Evolutionary conservation across 2,113 vertebrate species (phyloP).

Genomic region (Pycnonotus jocosus): DNA sequence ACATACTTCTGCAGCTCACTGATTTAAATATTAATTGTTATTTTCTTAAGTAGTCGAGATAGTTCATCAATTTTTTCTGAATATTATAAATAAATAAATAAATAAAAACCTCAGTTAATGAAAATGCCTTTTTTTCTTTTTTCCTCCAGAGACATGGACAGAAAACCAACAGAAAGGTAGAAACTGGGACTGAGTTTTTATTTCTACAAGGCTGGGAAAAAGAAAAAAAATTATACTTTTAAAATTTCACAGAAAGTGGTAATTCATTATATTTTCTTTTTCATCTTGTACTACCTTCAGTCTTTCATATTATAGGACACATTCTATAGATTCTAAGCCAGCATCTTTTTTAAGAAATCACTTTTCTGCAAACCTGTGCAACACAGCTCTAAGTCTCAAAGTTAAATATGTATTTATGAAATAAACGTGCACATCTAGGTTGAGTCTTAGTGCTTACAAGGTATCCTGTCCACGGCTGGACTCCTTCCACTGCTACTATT

Average conservation of each 20-base stretch:
- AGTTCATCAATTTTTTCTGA: background rate
- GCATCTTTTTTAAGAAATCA: background rate
- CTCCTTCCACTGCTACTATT: background rate
- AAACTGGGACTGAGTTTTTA: background rate
- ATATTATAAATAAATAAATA: background rate
- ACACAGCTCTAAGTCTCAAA: background rate
- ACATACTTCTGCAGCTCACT: background rate
- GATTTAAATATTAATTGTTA: background rate
- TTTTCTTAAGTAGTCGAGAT: background rate
- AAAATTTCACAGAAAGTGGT: background rate
- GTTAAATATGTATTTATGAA: background rate
- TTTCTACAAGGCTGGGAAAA: background rate
- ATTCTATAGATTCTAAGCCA: background rate
- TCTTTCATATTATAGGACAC: background rate
- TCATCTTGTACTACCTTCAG: background rate
- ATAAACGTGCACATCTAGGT: background rate
- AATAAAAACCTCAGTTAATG: background rate
- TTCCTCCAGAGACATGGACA: accelerated
- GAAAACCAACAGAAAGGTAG: background rate
- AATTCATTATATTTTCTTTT: background rate
- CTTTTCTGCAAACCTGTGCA: background rate
- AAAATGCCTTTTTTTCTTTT: background rate
- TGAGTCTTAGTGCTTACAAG: accelerated
- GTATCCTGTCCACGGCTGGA: background rate
- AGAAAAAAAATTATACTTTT: background rate